Conservation (phyloP, 2,888 invertebrate genomes). For the Deilephila elpenor region DNA sequence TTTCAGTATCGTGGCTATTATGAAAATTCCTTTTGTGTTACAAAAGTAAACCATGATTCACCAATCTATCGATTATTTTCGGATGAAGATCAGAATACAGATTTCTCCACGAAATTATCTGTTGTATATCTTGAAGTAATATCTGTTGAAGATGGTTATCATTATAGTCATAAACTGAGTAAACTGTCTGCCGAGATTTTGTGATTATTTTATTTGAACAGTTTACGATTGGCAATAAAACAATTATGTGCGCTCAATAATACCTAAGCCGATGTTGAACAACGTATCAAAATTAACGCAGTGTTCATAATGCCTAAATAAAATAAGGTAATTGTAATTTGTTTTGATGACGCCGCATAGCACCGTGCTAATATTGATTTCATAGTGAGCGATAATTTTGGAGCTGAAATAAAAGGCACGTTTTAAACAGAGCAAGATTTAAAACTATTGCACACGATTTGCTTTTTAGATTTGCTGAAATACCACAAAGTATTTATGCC, state of each 20-base stretch:
- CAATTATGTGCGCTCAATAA: slow-evolving; percentile 51
- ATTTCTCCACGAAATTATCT: too few relatives aligned
- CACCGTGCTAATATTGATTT: slow-evolving; percentile 3
- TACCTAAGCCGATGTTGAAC: slow-evolving; percentile 53
- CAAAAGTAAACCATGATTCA: too few relatives aligned
- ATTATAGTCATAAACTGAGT: background rate
- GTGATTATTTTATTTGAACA: slow-evolving; percentile 48
- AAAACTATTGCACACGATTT: too few relatives aligned
- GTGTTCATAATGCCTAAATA: slow-evolving; percentile 54
- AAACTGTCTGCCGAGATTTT: slow-evolving; percentile 45
- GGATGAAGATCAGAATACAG: too few relatives aligned
- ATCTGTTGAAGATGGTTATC: background rate
- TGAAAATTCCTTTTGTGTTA: too few relatives aligned
- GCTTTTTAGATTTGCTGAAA: background rate
- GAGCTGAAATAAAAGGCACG: background rate
- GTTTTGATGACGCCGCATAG: slow-evolving; percentile 35
- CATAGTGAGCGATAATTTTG: slow-evolving; percentile 18
- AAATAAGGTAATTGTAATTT: slow-evolving; percentile 46
- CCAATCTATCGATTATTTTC: too few relatives aligned
- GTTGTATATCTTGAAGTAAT: background rate
- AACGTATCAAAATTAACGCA: slow-evolving; percentile 56
- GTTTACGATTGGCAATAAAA: slow-evolving; percentile 65
- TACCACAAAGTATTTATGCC: background rate
- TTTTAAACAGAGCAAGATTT: background rate
- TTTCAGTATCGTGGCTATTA: too few relatives aligned